Base-by-base conservation (phyloP, 1,140 invertebrate species). In the Charaxes varanes region DNA sequence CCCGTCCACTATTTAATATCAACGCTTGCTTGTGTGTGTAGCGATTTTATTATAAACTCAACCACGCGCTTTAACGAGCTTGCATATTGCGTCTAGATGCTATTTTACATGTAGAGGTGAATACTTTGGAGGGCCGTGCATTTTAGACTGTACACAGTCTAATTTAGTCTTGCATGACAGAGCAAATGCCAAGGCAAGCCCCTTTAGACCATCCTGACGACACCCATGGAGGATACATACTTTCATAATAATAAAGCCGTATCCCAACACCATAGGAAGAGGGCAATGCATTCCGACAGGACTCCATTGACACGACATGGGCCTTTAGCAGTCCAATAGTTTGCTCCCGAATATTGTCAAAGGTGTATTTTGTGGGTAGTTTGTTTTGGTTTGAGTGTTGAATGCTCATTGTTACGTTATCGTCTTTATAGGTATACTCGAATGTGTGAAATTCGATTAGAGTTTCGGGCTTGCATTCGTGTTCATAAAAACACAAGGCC, bases 171-270 rank as follows among this genome's bases (percentile, higher is more conserved):
- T n/a, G n/a, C n/a, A n/a, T n/a, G n/a, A n/a, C n/a, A n/a, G 2
- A 13, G 12, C 10, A 17, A 11, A 26, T 41, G 10, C 6, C 15
- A 40, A 34, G 6, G n/a, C 7, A n/a, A n/a, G n/a, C n/a, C n/a
- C n/a, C n/a, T n/a, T n/a, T n/a, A n/a, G n/a, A n/a, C n/a, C n/a
- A n/a, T n/a, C n/a, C n/a, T n/a, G n/a, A n/a, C n/a, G n/a, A n/a
- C n/a, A n/a, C n/a, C n/a, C n/a, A n/a, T n/a, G n/a, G n/a, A n/a
- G 5, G 13, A 27, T 16, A 47, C 54, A 48, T 46, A 81, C 77
- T 40, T n/a, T 72, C 56, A 44, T 77, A 72, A 28, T 78, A 81
- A 53, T 74, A 77, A 0, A 81, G 47, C 3, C 69, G 41, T n/a
- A 78, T 19, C 31, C 67, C 64, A n/a, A 81, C 36, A 14, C 72